These are phyloP conservation scores for Thalassoma bifasciatum DNA, from an alignment of 2,113 vertebrate genomes.

Conservation along the genomic window DNA sequence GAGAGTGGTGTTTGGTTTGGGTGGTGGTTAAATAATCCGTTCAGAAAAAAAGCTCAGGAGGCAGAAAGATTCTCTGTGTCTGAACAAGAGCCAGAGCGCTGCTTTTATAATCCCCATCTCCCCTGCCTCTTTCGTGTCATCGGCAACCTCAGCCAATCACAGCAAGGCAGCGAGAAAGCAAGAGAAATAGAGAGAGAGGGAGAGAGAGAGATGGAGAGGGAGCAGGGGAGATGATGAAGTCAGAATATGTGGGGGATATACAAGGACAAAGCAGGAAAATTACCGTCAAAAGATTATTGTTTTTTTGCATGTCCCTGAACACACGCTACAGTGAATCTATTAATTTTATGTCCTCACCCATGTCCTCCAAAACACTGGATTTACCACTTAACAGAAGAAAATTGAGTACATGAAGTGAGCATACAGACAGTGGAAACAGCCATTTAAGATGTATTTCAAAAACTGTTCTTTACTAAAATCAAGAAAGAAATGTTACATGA, in stretches of 20 bases:
- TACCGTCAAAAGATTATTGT: constrained; percentile 10
- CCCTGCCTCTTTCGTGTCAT: constrained; percentile 66
- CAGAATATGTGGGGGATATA: constrained; percentile 4
- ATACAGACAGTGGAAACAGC: neutral
- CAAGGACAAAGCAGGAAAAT: constrained; percentile 56
- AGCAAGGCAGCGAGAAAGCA: neutral
- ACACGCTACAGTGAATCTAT: neutral
- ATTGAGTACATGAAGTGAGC: neutral
- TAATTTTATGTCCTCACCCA: neutral
- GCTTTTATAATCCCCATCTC: constrained; percentile 80
- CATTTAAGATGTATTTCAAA: neutral
- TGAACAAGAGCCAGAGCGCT: constrained; percentile 34
- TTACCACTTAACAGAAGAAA: neutral
- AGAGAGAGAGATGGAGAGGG: neutral
- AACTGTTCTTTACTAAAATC: too few species aligned
- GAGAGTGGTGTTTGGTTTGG: neutral
- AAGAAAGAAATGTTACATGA: too few species aligned
- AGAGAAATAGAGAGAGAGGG: neutral
- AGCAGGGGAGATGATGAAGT: neutral
- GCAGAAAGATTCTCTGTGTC: constrained; percentile 46
- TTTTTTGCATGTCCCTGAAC: constrained; percentile 38
- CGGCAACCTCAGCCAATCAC: constrained; percentile 72
- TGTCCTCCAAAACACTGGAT: constrained; percentile 5
- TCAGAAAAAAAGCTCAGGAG: constrained; percentile 29
- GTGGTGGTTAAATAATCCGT: constrained; percentile 63